Percentiles rank a stretch among this genome's conserved stretches.
phyloP scores from a whole-genome alignment of 2,797 vertebrate species.

The Bufotes viridis region DNA sequence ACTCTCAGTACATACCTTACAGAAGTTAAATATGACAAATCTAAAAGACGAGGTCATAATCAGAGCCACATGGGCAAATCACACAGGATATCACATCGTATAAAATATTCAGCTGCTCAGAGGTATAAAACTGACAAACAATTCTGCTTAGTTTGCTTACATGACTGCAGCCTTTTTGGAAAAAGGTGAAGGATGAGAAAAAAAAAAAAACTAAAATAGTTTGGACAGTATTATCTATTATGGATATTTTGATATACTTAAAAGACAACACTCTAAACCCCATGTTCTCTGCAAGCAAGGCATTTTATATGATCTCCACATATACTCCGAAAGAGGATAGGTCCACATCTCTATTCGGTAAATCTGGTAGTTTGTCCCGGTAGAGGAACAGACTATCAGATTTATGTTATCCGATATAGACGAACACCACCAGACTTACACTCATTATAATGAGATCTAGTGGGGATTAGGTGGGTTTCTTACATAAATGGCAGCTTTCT shows the following conservation, averaged over 20 bases:
- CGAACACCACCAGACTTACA: too few species aligned
- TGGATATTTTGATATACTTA: too few species aligned
- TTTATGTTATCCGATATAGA: too few species aligned
- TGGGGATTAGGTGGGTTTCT: too few species aligned
- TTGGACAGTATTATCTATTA: not conserved
- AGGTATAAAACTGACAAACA: conserved; percentile 30
- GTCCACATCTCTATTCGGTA: too few species aligned
- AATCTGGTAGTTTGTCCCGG: too few species aligned
- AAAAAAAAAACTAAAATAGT: not conserved
- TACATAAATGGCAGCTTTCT: too few species aligned
- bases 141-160: not conserved
- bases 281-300: not conserved
- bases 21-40: conserved; percentile 30
- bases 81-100: conserved; percentile 14
- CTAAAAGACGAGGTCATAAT: conserved; percentile 42
- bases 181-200: not conserved
- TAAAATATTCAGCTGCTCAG: conserved; percentile 43
- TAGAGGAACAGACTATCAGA: too few species aligned
- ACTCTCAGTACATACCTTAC: conserved; percentile 28
- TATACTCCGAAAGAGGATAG: too few species aligned
- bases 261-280: too few species aligned
- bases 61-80: conserved; percentile 42
- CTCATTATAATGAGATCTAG: too few species aligned
- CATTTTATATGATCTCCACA: not conserved
- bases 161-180: not conserved